Evolutionary conservation across 2,888 invertebrate genomes (phyloP).

Genomic region (Lottia scabra): DNA sequence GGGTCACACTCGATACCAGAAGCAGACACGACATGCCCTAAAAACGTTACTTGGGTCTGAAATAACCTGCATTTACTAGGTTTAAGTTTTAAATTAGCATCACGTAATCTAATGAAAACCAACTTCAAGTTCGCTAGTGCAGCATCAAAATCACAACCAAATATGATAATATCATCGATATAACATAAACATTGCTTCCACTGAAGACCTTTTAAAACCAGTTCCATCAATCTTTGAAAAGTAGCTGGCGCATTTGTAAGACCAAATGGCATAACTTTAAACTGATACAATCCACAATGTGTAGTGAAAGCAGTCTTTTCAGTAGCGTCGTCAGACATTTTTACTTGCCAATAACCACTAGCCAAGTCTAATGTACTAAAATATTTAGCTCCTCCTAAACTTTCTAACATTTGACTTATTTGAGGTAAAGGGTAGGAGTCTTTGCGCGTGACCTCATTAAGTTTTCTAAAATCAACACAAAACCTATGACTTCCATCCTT

Average conservation of each 20-base stretch:
- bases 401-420: background rate
- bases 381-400: background rate
- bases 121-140: background rate
- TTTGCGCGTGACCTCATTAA: background rate
- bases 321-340: background rate
- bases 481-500: background rate
- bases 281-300: background rate
- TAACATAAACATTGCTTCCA: constrained; percentile 1
- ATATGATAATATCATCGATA: background rate
- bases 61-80: background rate
- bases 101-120: background rate
- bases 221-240: background rate
- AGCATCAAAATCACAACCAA: background rate
- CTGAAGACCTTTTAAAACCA: background rate
- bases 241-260: background rate
- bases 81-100: background rate
- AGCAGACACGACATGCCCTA: background rate
- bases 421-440: background rate
- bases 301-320: background rate
- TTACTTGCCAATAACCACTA: background rate
- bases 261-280: background rate
- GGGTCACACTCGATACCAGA: background rate
- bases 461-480: background rate
- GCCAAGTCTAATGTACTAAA: background rate
- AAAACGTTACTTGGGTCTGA: background rate